Evolutionary conservation across 2,888 invertebrate genomes (phyloP), one percentile per base, ranked within the genome.

Genomic region (Lycia hirtaria): DNA sequence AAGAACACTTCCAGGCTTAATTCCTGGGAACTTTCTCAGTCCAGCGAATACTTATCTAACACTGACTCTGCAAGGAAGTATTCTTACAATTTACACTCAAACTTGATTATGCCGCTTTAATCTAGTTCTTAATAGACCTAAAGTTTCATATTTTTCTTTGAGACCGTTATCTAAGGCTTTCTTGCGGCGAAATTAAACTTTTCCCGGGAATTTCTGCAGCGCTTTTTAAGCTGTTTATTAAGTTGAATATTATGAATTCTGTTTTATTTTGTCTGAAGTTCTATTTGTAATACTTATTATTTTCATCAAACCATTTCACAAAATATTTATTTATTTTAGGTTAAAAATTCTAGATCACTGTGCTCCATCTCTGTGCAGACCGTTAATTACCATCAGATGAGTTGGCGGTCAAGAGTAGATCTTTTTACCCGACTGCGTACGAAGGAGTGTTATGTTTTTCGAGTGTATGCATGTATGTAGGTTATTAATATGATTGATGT

Each of bases 31-130:
- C 28, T 58, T 53, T 53, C 26, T 37, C 32, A 44, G 44, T 19
- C 52, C 41, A 40, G 43, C 32, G 62, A 64, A 65, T 62, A 57
- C 55, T 57, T 54, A 64, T 64, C 44, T 56, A 55, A 64, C 4
- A 20, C 67, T 56, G 56, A 65, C 69, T 64, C 71, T 58, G 59
- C 62, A 60, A 6, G 24, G 22, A 33, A 19, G 20, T 67, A 68
- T 67, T 47, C 26, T 37, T 55, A 68, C 60, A 76, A 73, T 78
- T 74, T 73, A 73, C 72, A 69, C 65, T 65, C 55, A 72, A 77
- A 76, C 72, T 76, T 76, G 69, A 74, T 72, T 76, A 74, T 60
- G 65, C 65, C 50, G 65, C 61, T 69, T 75, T 74, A 73, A 75
- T 77, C 72, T 74, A 65, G 48, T 58, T 56, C 64, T 65, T 76